These are phyloP conservation scores for Morus bassanus DNA, from an alignment of 2,797 vertebrate species.

Conservation along the genomic window DNA sequence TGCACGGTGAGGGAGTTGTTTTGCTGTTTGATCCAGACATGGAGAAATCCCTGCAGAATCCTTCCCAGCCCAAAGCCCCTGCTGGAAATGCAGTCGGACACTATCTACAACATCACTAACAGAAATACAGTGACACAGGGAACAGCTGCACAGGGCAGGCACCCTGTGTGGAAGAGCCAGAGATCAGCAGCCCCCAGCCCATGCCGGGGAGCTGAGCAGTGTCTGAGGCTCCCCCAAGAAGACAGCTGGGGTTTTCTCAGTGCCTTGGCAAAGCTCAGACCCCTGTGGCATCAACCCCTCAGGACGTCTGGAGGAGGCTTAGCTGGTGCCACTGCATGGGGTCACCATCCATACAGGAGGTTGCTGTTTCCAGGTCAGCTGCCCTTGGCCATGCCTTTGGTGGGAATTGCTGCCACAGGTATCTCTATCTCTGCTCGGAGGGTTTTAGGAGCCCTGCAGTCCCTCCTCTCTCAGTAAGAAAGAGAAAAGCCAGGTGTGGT, in stretches of 20 bases:
- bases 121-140: not conserved
- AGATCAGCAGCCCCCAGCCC: not conserved
- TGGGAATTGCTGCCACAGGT: not conserved
- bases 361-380: not conserved
- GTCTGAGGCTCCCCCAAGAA: not conserved
- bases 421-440: not conserved
- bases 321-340: rapidly evolving
- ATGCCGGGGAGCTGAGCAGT: not conserved
- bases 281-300: not conserved
- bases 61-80: rapidly evolving
- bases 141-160: not conserved
- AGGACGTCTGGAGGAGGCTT: not conserved
- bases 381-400: not conserved
- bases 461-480: not conserved
- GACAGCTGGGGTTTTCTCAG: not conserved
- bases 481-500: not conserved
- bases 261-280: not conserved
- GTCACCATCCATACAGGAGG: not conserved
- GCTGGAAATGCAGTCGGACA: not conserved
- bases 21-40: not conserved
- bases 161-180: not conserved
- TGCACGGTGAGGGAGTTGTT: rapidly evolving
- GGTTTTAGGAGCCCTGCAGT: not conserved
- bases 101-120: not conserved
- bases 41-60: not conserved